Conservation (phyloP, 2,888 invertebrate genomes). For the Plebejus melissa region DNA sequence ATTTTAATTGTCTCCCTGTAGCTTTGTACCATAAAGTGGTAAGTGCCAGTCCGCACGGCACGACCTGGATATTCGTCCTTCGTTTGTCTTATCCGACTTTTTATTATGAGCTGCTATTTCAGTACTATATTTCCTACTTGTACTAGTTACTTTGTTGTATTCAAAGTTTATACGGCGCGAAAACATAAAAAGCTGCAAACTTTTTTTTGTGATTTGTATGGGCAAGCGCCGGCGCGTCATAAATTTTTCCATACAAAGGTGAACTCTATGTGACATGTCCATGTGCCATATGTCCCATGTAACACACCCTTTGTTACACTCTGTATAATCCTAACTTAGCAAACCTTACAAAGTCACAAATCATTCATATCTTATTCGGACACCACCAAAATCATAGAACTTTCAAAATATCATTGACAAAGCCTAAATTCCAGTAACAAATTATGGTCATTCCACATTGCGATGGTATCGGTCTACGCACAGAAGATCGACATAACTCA, state of each 20-base stretch:
- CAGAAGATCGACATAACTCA: conserved; percentile 74
- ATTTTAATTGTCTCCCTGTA: conserved; percentile 55
- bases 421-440: conserved; percentile 20
- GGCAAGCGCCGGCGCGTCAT: too few species aligned
- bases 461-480: conserved; percentile 55
- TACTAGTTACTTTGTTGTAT: not conserved
- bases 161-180: not conserved
- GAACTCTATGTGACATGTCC: too few species aligned
- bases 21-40: conserved; percentile 38
- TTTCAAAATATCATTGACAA: conserved; percentile 5
- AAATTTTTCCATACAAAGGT: too few species aligned
- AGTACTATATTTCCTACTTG: conserved; percentile 14
- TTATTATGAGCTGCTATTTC: not conserved
- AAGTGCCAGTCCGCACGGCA: conserved; percentile 12
- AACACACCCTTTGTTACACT: too few species aligned
- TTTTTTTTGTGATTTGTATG: too few species aligned
- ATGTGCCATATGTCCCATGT: too few species aligned
- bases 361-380: not conserved
- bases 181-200: too few species aligned
- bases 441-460: conserved; percentile 47
- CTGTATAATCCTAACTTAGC: not conserved
- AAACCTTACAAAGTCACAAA: not conserved
- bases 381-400: not conserved
- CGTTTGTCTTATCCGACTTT: conserved; percentile 36
- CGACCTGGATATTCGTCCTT: conserved; percentile 33